phyloP scores from a whole-genome alignment of 1,140 invertebrate genomes.

The Pseudobourletiella spinata region DNA sequence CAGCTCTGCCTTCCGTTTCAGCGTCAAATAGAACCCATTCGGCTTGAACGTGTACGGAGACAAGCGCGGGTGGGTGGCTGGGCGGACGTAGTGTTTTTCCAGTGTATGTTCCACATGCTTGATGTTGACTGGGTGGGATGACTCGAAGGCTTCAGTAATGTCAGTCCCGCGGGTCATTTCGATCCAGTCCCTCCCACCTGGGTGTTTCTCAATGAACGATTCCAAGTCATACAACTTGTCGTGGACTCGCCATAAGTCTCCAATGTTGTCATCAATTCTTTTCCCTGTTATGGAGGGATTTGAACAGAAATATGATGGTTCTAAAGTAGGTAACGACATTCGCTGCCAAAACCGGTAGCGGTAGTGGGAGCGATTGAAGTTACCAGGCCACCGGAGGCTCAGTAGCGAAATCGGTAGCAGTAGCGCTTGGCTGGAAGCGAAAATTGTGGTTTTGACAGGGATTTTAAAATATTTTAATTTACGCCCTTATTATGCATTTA shows the following conservation, averaged over 20 bases:
- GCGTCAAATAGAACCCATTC: slow-evolving; percentile 57
- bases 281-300: too few species aligned
- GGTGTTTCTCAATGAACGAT: slow-evolving; percentile 58
- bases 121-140: slow-evolving; percentile 48
- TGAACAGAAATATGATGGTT: too few species aligned
- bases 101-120: slow-evolving; percentile 45
- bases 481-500: too few species aligned
- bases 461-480: too few species aligned
- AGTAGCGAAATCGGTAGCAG: too few species aligned
- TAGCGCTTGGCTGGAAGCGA: too few species aligned
- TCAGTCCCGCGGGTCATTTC: slow-evolving; percentile 59
- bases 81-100: slow-evolving; percentile 51
- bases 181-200: slow-evolving; percentile 70
- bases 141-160: slow-evolving; percentile 65
- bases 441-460: too few species aligned
- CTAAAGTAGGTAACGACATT: too few species aligned
- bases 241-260: slow-evolving; percentile 66
- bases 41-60: slow-evolving; percentile 57
- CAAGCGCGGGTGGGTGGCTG: slow-evolving; percentile 49
- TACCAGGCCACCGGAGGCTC: too few species aligned
- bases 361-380: too few species aligned
- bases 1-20: slow-evolving; percentile 49
- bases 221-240: slow-evolving; percentile 65
- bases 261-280: slow-evolving; percentile 53
- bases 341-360: too few species aligned